Conservation (phyloP, 2,797 vertebrate genomes). For the Limosa lapponica region DNA sequence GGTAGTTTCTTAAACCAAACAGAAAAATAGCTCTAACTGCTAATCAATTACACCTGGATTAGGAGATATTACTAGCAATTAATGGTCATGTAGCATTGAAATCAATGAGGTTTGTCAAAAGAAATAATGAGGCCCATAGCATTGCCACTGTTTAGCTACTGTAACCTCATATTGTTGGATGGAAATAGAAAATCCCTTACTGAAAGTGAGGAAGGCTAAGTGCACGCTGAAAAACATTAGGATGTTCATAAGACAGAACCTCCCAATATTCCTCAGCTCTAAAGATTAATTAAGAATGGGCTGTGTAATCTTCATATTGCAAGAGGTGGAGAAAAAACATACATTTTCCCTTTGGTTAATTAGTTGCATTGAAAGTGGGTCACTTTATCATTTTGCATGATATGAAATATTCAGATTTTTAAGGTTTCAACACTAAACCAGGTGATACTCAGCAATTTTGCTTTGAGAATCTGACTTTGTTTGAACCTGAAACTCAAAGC, state of each 20-base stretch:
- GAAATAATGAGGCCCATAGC: neutral
- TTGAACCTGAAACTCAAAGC: neutral
- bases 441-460: neutral
- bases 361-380: neutral
- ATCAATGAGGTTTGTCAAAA: constrained; percentile 53
- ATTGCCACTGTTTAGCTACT: constrained; percentile 21
- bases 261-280: neutral
- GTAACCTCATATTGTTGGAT: neutral
- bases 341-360: neutral
- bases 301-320: neutral
- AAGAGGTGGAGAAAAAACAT: neutral
- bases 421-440: neutral
- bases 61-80: constrained; percentile 54
- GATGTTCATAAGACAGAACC: neutral
- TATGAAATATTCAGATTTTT: constrained; percentile 3
- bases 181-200: neutral
- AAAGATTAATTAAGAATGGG: neutral
- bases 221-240: neutral
- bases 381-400: neutral
- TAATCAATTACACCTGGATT: constrained; percentile 55
- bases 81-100: constrained; percentile 46
- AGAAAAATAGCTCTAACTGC: constrained; percentile 29
- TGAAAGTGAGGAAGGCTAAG: neutral
- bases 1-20: constrained; percentile 33
- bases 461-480: neutral